Evolutionary conservation across 1,140 invertebrate species (phyloP).

Genomic region (Anastatus disparis): DNA sequence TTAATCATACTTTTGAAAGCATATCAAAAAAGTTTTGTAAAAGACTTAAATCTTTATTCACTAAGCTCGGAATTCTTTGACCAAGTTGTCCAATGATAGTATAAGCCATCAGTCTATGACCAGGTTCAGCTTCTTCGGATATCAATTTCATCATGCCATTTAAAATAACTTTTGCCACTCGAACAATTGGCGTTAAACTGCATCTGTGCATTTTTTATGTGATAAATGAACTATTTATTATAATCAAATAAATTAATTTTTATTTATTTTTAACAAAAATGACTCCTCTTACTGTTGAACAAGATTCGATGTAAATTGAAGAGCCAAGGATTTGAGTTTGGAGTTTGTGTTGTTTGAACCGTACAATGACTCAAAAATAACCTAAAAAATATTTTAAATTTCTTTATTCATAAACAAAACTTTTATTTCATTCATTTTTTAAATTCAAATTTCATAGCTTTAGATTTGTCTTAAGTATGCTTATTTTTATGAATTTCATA

Average conservation of each 20-base stretch:
- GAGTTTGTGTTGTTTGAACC: slow-evolving; percentile 81
- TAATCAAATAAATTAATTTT: not conserved
- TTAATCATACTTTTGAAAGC: slow-evolving; percentile 68
- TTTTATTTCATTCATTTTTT: too few relatives aligned
- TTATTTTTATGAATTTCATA: too few relatives aligned
- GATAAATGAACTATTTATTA: not conserved
- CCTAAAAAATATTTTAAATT: too few relatives aligned
- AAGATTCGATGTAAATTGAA: slow-evolving; percentile 85
- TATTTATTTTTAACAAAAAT: slow-evolving; percentile 18
- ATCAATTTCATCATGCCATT: slow-evolving; percentile 63
- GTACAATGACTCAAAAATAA: slow-evolving; percentile 89
- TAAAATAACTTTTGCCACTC: slow-evolving; percentile 61
- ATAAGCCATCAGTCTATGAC: slow-evolving; percentile 78
- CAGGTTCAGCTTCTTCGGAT: slow-evolving; percentile 65
- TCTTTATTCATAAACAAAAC: too few relatives aligned
- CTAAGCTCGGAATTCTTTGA: slow-evolving; percentile 74
- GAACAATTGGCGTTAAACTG: slow-evolving; percentile 53
- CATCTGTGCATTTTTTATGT: slow-evolving; percentile 48
- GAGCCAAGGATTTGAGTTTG: slow-evolving; percentile 81
- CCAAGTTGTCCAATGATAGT: slow-evolving; percentile 80
- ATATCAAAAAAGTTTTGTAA: slow-evolving; percentile 76
- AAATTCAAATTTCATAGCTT: too few relatives aligned
- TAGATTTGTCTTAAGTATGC: too few relatives aligned
- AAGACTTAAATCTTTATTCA: slow-evolving; percentile 75
- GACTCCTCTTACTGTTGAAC: slow-evolving; percentile 75